A percentile compares a stretch with the other conserved stretches of the same genome.
Evolutionary conservation across 2,888 invertebrate genomes (phyloP).

Genomic region (Tenthredo amoena): DNA sequence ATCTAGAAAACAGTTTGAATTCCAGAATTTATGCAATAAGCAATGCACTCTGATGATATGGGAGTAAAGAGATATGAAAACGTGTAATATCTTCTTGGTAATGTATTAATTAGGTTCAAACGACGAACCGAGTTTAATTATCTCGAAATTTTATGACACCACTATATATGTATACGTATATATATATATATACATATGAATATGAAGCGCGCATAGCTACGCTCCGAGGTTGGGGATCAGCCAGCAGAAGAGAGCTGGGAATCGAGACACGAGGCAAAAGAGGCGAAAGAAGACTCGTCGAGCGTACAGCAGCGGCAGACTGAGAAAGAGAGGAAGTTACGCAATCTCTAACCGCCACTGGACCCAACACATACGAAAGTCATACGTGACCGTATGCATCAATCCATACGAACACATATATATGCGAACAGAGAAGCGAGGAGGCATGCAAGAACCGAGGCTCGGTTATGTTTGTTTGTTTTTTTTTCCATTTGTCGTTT

Average conservation of each 20-base stretch:
- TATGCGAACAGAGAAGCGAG: not conserved
- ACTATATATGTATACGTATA: not conserved
- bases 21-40: not conserved
- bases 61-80: not conserved
- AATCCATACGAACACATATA: conserved; percentile 1
- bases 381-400: conserved; percentile 39
- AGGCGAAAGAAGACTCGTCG: conserved; percentile 54
- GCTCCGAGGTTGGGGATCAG: conserved; percentile 46
- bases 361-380: conserved; percentile 54
- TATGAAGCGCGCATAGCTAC: not conserved
- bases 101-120: conserved; percentile 34
- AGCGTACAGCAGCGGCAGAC: conserved; percentile 54
- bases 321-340: conserved; percentile 65
- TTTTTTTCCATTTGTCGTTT: not conserved
- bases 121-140: conserved; percentile 43
- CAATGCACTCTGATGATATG: not conserved
- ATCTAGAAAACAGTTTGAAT: not conserved
- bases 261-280: conserved; percentile 57
- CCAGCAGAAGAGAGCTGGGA: conserved; percentile 48
- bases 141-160: conserved; percentile 31
- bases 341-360: conserved; percentile 68
- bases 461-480: not conserved
- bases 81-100: not conserved
- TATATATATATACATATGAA: not conserved
- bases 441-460: conserved; percentile 27